These are phyloP conservation scores for Calephelis perditalis DNA, from an alignment of 2,888 invertebrate genomes.

Conservation along the genomic window DNA sequence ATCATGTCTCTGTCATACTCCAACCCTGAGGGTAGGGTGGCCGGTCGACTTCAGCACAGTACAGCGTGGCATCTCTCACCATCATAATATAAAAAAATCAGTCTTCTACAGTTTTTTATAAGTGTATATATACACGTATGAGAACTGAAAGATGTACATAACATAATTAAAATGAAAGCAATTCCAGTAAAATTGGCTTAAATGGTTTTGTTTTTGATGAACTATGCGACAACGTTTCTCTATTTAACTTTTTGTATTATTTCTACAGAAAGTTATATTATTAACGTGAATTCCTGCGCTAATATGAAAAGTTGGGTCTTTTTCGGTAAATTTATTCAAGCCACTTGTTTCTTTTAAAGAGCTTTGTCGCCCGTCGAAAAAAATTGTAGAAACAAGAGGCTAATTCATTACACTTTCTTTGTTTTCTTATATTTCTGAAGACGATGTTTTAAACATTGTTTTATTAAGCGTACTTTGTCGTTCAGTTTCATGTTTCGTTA, in stretches of 20 bases:
- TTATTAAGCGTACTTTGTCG: constrained; percentile 1
- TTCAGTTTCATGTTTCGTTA: not conserved
- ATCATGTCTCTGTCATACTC: no score
- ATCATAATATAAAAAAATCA: no score
- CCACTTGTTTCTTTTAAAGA: constrained; percentile 9
- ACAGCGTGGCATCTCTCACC: no score
- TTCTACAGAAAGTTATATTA: constrained; percentile 5
- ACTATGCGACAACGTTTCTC: not conserved
- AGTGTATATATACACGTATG: no score
- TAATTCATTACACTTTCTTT: constrained; percentile 13
- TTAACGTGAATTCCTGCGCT: constrained; percentile 14
- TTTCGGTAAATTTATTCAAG: constrained; percentile 15
- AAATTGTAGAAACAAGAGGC: constrained; percentile 14
- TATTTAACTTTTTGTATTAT: constrained; percentile 14
- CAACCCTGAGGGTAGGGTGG: no score
- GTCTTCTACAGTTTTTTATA: no score
- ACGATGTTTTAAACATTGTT: constrained; percentile 10
- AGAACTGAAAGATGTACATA: no score
- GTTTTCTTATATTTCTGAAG: constrained; percentile 5
- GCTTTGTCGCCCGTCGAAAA: constrained; percentile 13
- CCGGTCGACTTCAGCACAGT: no score
- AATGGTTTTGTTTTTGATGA: constrained; percentile 1
- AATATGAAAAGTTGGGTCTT: constrained; percentile 18
- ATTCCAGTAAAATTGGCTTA: not conserved
- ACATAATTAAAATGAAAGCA: no score